These are phyloP conservation scores for Gasterosteus nipponicus DNA, from an alignment of 2,113 vertebrate species.

Conservation along the genomic window DNA sequence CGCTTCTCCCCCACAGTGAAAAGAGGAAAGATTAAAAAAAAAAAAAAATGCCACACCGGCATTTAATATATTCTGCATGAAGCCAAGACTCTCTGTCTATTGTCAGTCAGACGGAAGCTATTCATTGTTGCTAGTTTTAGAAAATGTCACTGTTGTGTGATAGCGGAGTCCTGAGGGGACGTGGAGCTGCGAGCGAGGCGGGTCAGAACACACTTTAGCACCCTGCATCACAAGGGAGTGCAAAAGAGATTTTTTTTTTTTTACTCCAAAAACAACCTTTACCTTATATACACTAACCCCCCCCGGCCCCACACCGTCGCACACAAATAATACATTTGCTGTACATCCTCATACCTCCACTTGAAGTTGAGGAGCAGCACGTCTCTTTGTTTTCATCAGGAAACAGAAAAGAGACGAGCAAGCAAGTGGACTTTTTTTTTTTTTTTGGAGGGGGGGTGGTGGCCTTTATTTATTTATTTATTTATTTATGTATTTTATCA, in stretches of 20 bases:
- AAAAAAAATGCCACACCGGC: slow-evolving; percentile 70
- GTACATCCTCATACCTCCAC: slow-evolving; percentile 55
- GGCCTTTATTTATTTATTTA: slow-evolving; percentile 33
- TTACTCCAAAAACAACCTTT: slow-evolving; percentile 63
- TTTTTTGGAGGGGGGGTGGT: slow-evolving; percentile 6
- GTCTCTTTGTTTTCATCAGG: slow-evolving; percentile 78
- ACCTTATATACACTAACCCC: slow-evolving; percentile 36
- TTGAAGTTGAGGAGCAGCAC: slow-evolving; percentile 74
- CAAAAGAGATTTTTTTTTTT: slow-evolving; percentile 44
- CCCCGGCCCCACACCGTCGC: not conserved
- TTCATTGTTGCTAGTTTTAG: slow-evolving; percentile 89
- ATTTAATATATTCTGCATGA: slow-evolving; percentile 86
- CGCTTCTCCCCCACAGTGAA: slow-evolving; percentile 66
- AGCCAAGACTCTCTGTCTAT: slow-evolving; percentile 72
- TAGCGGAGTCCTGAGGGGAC: slow-evolving; percentile 86
- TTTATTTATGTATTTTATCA: slow-evolving; percentile 88
- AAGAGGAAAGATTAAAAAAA: slow-evolving; percentile 50
- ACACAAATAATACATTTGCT: slow-evolving; percentile 8
- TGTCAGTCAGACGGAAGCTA: slow-evolving; percentile 74
- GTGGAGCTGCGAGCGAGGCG: slow-evolving; percentile 65
- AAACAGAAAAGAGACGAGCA: slow-evolving; percentile 60
- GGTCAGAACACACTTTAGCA: slow-evolving; percentile 60
- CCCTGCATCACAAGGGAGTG: slow-evolving; percentile 59
- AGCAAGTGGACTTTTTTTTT: slow-evolving; percentile 79
- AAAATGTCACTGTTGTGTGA: slow-evolving; percentile 93